Conservation (phyloP, 2,797 vertebrate genomes). For the Gastrophryne carolinensis region DNA sequence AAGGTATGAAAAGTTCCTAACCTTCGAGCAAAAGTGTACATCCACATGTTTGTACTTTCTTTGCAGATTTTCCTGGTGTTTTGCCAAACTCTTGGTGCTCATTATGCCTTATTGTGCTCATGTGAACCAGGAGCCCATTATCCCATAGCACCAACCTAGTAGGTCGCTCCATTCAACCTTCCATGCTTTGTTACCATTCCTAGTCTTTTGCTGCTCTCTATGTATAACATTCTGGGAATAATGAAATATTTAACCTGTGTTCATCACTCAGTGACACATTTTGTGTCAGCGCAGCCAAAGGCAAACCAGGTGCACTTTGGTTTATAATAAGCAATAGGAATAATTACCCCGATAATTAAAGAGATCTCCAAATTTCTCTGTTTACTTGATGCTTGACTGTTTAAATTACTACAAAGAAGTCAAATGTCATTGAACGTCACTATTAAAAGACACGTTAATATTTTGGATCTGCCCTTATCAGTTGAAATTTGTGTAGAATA, state of each 20-base stretch:
- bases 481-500: neutral
- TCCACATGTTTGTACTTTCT: neutral
- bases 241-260: constrained; percentile 5
- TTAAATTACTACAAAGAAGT: constrained; percentile 47
- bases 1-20: no score
- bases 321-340: constrained; percentile 47
- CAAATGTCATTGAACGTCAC: constrained; percentile 22
- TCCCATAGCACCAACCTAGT: neutral
- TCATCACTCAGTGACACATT: neutral
- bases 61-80: neutral
- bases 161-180: neutral
- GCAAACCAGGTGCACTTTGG: constrained; percentile 40
- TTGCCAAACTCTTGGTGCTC: neutral
- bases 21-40: no score
- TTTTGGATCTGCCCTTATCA: constrained; percentile 8
- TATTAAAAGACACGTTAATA: constrained; percentile 35
- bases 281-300: neutral
- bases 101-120: neutral
- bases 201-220: neutral
- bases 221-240: neutral
- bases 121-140: neutral
- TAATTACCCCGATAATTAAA: constrained; percentile 43
- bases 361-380: constrained; percentile 35
- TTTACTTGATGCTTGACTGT: constrained; percentile 39
- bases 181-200: neutral